A percentile compares a stretch with the other conserved stretches of the same genome.
Evolutionary conservation across 2,888 invertebrate species (phyloP).

Genomic region (Oligia strigilis): DNA sequence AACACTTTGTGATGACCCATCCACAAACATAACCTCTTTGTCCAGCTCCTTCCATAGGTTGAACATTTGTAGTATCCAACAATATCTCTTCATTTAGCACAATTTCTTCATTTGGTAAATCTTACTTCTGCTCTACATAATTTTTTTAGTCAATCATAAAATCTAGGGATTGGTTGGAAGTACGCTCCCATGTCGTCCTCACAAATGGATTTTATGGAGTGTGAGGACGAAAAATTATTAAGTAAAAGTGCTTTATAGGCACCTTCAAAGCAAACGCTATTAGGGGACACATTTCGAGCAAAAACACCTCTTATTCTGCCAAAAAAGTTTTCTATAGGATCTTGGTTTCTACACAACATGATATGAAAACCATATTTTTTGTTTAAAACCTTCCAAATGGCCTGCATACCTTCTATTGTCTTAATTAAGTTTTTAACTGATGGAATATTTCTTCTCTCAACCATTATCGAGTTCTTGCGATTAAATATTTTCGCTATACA

Average conservation of each 20-base stretch:
- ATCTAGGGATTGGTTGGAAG: too few relatives aligned
- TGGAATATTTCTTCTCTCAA: background rate
- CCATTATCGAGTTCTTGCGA: background rate
- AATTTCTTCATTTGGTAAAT: background rate
- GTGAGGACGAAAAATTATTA: constrained; percentile 6
- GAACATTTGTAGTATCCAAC: background rate
- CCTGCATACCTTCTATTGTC: background rate
- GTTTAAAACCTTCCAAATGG: too few relatives aligned
- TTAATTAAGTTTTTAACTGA: background rate
- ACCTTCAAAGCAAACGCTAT: background rate
- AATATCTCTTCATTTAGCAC: background rate
- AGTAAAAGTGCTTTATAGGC: background rate
- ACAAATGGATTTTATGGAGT: constrained; percentile 3
- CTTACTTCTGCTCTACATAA: too few relatives aligned
- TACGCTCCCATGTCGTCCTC: background rate
- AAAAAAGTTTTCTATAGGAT: background rate
- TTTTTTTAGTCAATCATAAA: too few relatives aligned
- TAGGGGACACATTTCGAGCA: constrained; percentile 2
- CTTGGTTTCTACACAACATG: background rate
- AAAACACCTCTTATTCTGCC: background rate
- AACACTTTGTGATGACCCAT: background rate
- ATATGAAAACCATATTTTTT: too few relatives aligned
- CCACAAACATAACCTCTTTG: background rate
- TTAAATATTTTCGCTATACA: background rate
- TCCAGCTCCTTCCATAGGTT: background rate